These are phyloP conservation scores for Epiblema foenella DNA, from an alignment of 2,888 invertebrate genomes.

Conservation along the genomic window DNA sequence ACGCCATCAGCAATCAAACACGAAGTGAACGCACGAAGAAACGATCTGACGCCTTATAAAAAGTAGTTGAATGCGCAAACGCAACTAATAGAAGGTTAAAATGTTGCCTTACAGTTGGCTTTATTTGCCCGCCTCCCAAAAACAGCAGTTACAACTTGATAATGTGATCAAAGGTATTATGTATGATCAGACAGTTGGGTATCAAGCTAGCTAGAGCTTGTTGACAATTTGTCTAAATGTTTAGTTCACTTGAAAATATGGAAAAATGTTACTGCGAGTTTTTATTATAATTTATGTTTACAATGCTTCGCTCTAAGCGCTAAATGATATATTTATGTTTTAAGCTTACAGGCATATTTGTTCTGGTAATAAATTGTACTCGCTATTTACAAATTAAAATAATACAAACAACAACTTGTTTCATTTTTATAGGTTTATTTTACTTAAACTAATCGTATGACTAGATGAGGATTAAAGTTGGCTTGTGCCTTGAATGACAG, in stretches of 20 bases:
- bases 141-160: too few species aligned
- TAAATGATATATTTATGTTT: constrained; percentile 35
- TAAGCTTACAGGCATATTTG: constrained; percentile 37
- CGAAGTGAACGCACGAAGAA: neutral
- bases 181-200: neutral
- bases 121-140: too few species aligned
- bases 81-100: neutral
- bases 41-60: neutral
- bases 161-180: too few species aligned
- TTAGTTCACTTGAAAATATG: neutral
- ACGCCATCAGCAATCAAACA: neutral
- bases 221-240: neutral
- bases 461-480: constrained; percentile 61
- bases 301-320: constrained; percentile 14
- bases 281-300: constrained; percentile 7
- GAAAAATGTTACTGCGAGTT: neutral
- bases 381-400: constrained; percentile 40
- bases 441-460: constrained; percentile 25
- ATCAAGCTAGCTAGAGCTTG: neutral
- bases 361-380: constrained; percentile 42
- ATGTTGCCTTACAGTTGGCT: too few species aligned
- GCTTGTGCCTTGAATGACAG: constrained; percentile 76
- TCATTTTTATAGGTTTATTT: constrained; percentile 42
- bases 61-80: neutral
- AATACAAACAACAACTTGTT: constrained; percentile 37